Evolutionary conservation across 2,797 vertebrate genomes (phyloP).

Genomic region (Toxotes lorentzi): DNA sequence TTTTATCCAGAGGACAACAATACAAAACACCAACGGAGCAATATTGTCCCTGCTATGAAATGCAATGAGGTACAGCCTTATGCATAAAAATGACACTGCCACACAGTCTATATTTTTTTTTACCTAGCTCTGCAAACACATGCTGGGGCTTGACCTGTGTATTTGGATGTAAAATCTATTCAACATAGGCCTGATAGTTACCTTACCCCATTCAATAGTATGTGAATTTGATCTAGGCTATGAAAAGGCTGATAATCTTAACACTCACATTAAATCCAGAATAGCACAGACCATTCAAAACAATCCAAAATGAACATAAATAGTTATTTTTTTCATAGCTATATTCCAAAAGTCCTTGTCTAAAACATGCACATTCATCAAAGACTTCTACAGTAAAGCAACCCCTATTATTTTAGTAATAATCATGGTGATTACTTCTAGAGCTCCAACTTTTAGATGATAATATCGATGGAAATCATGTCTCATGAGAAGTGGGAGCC

Average conservation of each 20-base stretch:
- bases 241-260: neutral
- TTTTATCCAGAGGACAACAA: constrained; percentile 14
- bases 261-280: neutral
- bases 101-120: neutral
- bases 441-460: constrained; percentile 3
- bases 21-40: constrained; percentile 10
- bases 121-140: neutral
- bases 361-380: constrained; percentile 10
- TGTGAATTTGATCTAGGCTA: neutral
- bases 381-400: constrained; percentile 6
- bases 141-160: neutral
- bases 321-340: no score
- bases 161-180: neutral
- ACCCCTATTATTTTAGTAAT: neutral
- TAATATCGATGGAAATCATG: constrained; percentile 3
- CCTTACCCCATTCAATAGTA: neutral
- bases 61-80: neutral
- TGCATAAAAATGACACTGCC: constrained; percentile 23
- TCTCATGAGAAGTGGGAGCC: constrained; percentile 1
- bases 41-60: constrained; percentile 19
- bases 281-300: neutral
- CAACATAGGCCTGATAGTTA: neutral
- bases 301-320: constrained; percentile 5
- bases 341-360: neutral
- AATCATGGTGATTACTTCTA: constrained; percentile 6